phyloP scores from a whole-genome alignment of 2,797 vertebrate species.

The Malurus splendens region DNA sequence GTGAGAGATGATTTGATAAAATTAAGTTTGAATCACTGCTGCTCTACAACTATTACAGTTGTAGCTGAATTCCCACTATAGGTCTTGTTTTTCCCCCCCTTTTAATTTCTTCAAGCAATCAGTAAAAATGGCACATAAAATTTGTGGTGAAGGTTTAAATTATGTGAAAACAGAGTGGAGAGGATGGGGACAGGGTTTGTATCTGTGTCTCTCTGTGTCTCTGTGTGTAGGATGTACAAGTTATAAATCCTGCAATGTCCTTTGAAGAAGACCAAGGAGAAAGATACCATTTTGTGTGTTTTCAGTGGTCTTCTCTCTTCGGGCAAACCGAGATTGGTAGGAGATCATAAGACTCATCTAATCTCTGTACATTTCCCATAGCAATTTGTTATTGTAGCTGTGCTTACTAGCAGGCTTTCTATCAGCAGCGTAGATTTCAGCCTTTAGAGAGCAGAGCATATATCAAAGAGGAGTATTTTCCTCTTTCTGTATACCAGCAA shows the following conservation, averaged over 20 bases:
- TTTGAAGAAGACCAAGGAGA: background rate
- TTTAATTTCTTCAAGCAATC: background rate
- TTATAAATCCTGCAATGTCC: background rate
- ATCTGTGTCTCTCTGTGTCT: background rate
- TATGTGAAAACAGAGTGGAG: background rate
- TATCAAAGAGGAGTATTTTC: background rate
- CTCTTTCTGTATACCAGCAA: background rate
- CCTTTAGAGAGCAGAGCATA: background rate
- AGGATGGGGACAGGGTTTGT: background rate
- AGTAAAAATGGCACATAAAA: background rate
- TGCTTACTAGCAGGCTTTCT: background rate
- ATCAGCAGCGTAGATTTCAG: background rate
- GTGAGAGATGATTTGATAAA: constrained; percentile 1
- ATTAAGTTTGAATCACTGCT: background rate
- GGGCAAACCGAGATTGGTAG: background rate
- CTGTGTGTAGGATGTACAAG: background rate
- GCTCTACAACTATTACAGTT: background rate
- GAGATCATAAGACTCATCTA: background rate
- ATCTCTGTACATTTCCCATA: background rate
- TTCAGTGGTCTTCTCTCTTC: background rate
- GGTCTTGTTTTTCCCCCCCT: background rate
- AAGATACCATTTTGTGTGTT: background rate
- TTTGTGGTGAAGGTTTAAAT: background rate
- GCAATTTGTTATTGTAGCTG: background rate
- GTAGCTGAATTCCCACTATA: background rate